Conservation (phyloP, 2,888 invertebrate genomes). For the Latrodectus elegans region DNA sequence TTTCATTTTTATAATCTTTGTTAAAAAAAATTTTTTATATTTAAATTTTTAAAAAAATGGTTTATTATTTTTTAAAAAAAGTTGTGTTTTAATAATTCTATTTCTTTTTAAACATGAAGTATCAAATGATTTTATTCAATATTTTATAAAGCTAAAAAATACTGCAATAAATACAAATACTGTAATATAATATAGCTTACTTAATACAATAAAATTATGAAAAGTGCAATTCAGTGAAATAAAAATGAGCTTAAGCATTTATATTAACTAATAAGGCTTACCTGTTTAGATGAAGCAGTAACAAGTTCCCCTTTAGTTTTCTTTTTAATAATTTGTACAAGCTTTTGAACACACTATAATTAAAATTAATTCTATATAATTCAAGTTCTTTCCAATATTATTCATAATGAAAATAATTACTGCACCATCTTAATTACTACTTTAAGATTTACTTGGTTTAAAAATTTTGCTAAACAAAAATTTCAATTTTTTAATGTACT, state of each 20-base stretch:
- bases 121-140: background rate
- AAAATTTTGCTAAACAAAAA: too few relatives aligned
- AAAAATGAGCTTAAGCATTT: background rate
- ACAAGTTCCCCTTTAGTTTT: slow-evolving; percentile 50
- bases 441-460: background rate
- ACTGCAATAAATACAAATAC: background rate
- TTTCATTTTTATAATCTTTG: too few relatives aligned
- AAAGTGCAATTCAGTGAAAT: background rate
- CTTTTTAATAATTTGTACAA: slow-evolving; percentile 35
- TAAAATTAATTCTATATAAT: too few relatives aligned
- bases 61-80: too few relatives aligned
- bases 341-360: slow-evolving; percentile 48
- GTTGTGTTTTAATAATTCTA: too few relatives aligned
- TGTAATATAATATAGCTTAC: background rate
- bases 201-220: background rate
- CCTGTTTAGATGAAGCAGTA: slow-evolving; percentile 45
- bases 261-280: background rate
- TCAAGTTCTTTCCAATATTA: too few relatives aligned
- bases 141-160: background rate
- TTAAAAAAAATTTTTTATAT: too few relatives aligned
- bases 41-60: too few relatives aligned
- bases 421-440: too few relatives aligned
- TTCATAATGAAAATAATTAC: background rate
- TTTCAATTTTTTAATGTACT: too few relatives aligned
- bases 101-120: background rate